Conservation (phyloP, 1,140 invertebrate genomes). For the Pogonomyrmex barbatus region DNA sequence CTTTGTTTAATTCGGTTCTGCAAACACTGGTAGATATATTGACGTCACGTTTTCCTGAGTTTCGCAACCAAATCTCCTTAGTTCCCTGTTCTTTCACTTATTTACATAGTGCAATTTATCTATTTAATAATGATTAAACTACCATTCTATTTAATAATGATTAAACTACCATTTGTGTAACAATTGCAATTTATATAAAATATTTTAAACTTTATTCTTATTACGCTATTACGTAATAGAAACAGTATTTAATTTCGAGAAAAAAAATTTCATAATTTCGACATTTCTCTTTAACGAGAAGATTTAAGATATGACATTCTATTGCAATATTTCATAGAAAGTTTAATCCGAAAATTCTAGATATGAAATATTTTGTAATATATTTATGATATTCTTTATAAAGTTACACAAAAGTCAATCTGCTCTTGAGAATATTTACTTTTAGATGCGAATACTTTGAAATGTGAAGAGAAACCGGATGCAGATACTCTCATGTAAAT, state of each 20-base stretch:
- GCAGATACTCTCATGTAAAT: slow-evolving; percentile 45
- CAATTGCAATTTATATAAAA: slow-evolving; percentile 8
- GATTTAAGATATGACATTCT: neutral
- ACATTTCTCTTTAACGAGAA: neutral
- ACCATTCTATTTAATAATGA: slow-evolving; percentile 35
- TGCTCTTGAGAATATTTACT: neutral
- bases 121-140: slow-evolving; percentile 23
- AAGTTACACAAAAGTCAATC: neutral
- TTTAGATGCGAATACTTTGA: neutral
- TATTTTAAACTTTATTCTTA: neutral
- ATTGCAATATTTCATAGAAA: neutral
- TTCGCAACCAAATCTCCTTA: slow-evolving; percentile 47
- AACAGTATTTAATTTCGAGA: neutral
- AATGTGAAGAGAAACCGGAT: neutral
- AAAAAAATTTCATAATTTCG: neutral
- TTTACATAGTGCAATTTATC: slow-evolving; percentile 31
- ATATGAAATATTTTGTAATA: neutral
- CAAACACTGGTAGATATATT: slow-evolving; percentile 56
- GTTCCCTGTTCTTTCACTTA: slow-evolving; percentile 16
- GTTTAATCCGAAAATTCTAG: neutral
- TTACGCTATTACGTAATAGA: neutral
- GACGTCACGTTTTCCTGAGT: slow-evolving; percentile 46
- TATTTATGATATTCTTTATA: neutral
- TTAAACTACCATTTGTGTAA: slow-evolving; percentile 9
- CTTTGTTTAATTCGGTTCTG: slow-evolving; percentile 49